A percentile compares a stretch with the other conserved stretches of the same genome.
Conservation (phyloP, 2,797 vertebrate genomes). For the Onychomys arenicola region DNA sequence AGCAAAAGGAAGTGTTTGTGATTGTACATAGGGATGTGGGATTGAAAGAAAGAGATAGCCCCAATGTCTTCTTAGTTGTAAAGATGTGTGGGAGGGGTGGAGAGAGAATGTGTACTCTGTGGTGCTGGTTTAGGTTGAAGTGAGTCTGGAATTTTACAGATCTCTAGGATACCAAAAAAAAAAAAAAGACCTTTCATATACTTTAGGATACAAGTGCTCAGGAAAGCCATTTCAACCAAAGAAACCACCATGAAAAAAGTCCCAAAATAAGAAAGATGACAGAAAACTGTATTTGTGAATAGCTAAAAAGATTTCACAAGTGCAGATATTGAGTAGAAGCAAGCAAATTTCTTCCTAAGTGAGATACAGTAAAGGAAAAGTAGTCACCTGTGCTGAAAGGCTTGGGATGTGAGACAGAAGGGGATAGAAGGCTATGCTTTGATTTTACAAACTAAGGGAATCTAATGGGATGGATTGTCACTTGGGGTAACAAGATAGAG, state of each 20-base stretch:
- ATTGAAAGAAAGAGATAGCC: not conserved
- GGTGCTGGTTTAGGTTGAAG: not conserved
- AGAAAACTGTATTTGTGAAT: not conserved
- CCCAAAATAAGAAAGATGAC: conserved; percentile 32
- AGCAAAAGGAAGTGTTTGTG: not conserved
- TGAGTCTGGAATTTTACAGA: not conserved
- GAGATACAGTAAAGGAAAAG: not conserved
- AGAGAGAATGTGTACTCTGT: not conserved
- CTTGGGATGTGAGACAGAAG: not conserved
- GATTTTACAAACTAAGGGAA: not conserved
- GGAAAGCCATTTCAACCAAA: not conserved
- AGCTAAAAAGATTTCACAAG: not conserved
- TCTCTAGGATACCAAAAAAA: not conserved
- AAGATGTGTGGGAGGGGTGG: not conserved
- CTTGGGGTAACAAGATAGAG: not conserved
- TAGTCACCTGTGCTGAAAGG: not conserved
- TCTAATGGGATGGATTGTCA: not conserved
- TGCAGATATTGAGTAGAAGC: not conserved
- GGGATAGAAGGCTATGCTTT: not conserved
- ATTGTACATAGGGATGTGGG: not conserved
- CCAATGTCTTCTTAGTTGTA: not conserved
- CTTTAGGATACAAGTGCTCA: not conserved
- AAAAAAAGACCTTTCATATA: not conserved
- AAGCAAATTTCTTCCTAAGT: not conserved
- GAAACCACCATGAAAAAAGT: not conserved